Percentiles rank a stretch among this genome's conserved stretches.
Conservation (phyloP, 2,113 vertebrate species). For the Varanus komodoensis region DNA sequence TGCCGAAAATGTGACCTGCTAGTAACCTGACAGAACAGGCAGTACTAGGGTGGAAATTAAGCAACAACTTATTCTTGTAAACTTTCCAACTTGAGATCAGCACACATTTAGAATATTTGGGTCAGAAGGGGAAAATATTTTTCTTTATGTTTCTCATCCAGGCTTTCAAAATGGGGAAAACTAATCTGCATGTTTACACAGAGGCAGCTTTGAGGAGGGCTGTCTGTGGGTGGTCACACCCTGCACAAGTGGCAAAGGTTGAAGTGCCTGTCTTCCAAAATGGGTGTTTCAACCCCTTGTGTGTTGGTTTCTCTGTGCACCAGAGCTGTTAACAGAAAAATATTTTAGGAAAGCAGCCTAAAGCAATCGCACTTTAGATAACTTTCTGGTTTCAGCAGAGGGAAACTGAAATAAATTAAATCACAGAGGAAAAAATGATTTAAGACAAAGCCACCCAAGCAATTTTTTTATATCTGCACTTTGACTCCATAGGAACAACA, state of each 20-base stretch:
- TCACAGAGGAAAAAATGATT: neutral
- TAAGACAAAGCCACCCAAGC: neutral
- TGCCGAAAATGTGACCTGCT: slow-evolving; percentile 13
- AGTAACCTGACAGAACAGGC: slow-evolving; percentile 4
- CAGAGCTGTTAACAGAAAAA: slow-evolving; percentile 3
- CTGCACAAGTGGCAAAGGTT: neutral
- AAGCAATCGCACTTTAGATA: slow-evolving; percentile 2
- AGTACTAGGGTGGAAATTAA: neutral
- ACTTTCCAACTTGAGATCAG: neutral
- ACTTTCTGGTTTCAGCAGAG: neutral
- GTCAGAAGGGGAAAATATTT: slow-evolving; percentile 4
- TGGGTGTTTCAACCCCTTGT: neutral
- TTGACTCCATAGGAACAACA: neutral
- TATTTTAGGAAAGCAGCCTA: slow-evolving; percentile 5
- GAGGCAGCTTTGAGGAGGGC: neutral
- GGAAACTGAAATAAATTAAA: neutral
- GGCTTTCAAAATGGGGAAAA: neutral
- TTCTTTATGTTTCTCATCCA: neutral
- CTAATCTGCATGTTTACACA: neutral
- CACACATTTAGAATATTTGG: slow-evolving; percentile 8
- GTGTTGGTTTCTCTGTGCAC: neutral
- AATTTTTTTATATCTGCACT: neutral
- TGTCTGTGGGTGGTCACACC: neutral
- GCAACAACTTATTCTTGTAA: slow-evolving; percentile 21
- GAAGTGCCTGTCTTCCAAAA: neutral